These are phyloP conservation scores for Dendrolimus pini DNA, from an alignment of 2,888 invertebrate species.

Conservation along the genomic window DNA sequence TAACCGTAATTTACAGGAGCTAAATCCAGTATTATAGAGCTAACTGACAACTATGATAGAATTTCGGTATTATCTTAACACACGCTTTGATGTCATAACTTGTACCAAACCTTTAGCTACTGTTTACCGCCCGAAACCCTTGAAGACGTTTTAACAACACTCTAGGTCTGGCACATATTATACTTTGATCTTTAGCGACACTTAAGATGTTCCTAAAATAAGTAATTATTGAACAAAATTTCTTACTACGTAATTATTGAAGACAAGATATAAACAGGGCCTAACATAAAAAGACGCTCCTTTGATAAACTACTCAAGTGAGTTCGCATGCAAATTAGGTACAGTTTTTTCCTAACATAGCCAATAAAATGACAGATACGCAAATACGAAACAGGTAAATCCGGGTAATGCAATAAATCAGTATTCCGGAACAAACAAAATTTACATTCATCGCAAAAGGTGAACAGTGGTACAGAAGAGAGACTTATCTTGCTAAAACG, in stretches of 20 bases:
- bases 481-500: slow-evolving; percentile 74
- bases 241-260: background rate
- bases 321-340: slow-evolving; percentile 12
- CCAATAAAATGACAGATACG: slow-evolving; percentile 20
- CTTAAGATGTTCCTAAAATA: slow-evolving; percentile 34
- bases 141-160: slow-evolving; percentile 65
- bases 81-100: slow-evolving; percentile 9
- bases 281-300: slow-evolving; percentile 6
- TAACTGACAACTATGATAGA: too few species aligned
- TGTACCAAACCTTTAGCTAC: slow-evolving; percentile 36
- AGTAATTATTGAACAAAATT: slow-evolving; percentile 14
- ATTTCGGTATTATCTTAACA: too few species aligned
- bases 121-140: slow-evolving; percentile 67
- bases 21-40: too few species aligned
- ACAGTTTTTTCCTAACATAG: too few species aligned
- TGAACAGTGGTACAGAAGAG: slow-evolving; percentile 58
- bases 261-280: slow-evolving; percentile 8
- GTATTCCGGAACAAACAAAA: slow-evolving; percentile 54
- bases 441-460: slow-evolving; percentile 61
- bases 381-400: slow-evolving; percentile 11
- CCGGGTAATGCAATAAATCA: slow-evolving; percentile 46
- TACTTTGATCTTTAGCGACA: slow-evolving; percentile 67
- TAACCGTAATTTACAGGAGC: too few species aligned
- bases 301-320: background rate
- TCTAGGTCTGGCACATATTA: slow-evolving; percentile 41